Conservation (phyloP, 2,888 invertebrate species). For the Cephalotes varians region DNA sequence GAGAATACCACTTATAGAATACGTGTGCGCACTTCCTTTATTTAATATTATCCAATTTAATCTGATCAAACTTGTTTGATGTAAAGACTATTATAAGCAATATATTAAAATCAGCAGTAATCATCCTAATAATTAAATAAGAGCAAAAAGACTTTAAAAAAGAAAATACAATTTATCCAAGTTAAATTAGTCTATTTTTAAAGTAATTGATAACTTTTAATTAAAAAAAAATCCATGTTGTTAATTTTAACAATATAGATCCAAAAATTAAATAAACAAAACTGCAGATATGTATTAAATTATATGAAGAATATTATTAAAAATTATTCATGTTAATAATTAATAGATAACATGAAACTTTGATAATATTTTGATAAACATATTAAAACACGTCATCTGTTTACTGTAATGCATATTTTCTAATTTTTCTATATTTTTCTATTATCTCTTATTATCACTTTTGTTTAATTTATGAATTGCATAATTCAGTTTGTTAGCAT, state of each 20-base stretch:
- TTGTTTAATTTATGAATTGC: not conserved
- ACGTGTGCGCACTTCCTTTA: conserved; percentile 21
- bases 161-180: not conserved
- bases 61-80: conserved; percentile 7
- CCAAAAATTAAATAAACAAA: not conserved
- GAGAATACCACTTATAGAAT: conserved; percentile 54
- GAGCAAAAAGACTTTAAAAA: not conserved
- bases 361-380: not conserved
- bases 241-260: not conserved
- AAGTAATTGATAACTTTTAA: not conserved
- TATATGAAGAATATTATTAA: not conserved
- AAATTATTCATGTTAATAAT: not conserved
- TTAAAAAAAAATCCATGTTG: not conserved
- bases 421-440: too few relatives aligned
- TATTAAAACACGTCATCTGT: not conserved
- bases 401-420: not conserved
- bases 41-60: conserved; percentile 35
- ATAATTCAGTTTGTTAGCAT: not conserved
- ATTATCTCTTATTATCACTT: not conserved
- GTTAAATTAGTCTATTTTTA: not conserved
- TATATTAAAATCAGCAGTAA: not conserved
- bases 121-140: not conserved
- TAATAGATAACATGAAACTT: not conserved
- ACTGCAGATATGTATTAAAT: not conserved
- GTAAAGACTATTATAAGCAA: not conserved